phyloP scores from a whole-genome alignment of 2,797 vertebrate species.

The Microhierax caerulescens region DNA sequence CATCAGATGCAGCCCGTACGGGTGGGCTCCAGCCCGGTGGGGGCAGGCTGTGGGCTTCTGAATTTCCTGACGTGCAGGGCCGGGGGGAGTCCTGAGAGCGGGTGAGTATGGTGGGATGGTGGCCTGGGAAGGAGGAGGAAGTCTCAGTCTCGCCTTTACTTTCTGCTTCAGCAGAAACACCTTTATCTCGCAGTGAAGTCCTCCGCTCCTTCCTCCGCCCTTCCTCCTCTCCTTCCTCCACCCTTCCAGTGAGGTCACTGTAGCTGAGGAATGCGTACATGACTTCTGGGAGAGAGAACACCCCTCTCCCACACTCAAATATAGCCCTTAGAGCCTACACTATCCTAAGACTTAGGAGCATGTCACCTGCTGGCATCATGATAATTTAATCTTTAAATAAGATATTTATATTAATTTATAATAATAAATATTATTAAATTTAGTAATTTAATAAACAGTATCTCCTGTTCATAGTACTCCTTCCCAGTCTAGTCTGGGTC shows the following conservation, averaged over 20 bases:
- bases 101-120: background rate
- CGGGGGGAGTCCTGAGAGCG: background rate
- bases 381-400: background rate
- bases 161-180: background rate
- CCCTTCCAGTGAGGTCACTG: background rate
- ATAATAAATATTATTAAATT: too few species aligned
- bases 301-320: background rate
- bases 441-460: too few species aligned
- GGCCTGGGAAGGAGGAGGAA: background rate
- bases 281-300: constrained; percentile 3
- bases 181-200: background rate
- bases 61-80: background rate
- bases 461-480: background rate
- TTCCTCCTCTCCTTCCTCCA: background rate
- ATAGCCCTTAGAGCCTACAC: background rate
- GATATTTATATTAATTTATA: too few species aligned
- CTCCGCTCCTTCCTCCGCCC: background rate
- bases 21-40: background rate
- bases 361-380: background rate
- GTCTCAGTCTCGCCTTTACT: background rate
- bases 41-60: background rate
- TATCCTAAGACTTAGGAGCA: constrained; percentile 1
- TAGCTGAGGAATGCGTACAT: background rate
- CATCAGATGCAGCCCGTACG: rapidly evolving
- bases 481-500: background rate